Evolutionary conservation across 2,888 invertebrate genomes (phyloP).

Genomic region (Orthonevra nobilis): DNA sequence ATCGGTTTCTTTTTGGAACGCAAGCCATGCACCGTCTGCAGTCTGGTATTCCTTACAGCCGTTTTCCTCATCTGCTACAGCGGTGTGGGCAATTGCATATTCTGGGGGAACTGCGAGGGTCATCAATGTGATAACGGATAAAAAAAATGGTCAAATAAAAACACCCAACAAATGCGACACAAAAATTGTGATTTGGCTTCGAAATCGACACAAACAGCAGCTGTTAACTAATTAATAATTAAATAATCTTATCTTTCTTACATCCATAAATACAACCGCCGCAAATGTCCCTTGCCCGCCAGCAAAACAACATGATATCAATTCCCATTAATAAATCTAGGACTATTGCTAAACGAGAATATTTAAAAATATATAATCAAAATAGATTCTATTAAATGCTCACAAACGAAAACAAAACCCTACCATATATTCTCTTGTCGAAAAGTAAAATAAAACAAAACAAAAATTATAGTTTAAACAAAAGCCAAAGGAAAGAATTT

Average conservation of each 20-base stretch:
- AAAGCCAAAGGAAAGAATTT: conserved; percentile 50
- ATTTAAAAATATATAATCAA: conserved; percentile 66
- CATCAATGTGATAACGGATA: conserved; percentile 83
- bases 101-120: conserved; percentile 92
- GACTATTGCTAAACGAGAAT: conserved; percentile 45
- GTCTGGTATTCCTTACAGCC: conserved; percentile 95
- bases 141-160: too few species aligned
- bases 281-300: conserved; percentile 20
- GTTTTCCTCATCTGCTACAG: conserved; percentile 97
- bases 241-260: conserved; percentile 50
- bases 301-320: conserved; percentile 15
- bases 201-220: conserved; percentile 18
- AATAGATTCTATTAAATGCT: conserved; percentile 40
- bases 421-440: not conserved
- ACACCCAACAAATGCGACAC: conserved; percentile 13
- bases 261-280: conserved; percentile 19
- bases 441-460: conserved; percentile 11
- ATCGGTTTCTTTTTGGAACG: conserved; percentile 98
- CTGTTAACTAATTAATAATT: conserved; percentile 47
- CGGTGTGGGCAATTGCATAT: conserved; percentile 96
- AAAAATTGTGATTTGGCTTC: too few species aligned
- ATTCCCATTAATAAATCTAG: conserved; percentile 39
- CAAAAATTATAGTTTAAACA: conserved; percentile 6
- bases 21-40: conserved; percentile 98
- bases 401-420: conserved; percentile 16